A percentile compares a stretch with the other conserved stretches of the same genome.
phyloP scores from a whole-genome alignment of 2,888 invertebrate species.

The Drosophila tripunctata region DNA sequence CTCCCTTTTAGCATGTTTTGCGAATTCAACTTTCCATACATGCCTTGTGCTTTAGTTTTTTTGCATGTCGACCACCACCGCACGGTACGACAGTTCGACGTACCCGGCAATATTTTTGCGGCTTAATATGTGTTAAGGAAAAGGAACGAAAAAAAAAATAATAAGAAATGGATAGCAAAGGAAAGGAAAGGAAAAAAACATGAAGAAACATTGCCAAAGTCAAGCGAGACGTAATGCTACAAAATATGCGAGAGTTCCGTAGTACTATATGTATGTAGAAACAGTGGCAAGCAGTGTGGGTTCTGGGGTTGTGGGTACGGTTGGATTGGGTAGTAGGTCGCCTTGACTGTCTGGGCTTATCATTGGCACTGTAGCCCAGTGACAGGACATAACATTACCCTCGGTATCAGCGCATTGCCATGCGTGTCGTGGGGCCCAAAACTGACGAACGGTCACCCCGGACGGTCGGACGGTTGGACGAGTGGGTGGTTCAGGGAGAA shows the following conservation, averaged over 20 bases:
- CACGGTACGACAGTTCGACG: slow-evolving; percentile 22
- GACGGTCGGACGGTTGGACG: no score
- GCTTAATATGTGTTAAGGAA: slow-evolving; percentile 75
- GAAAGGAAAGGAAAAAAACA: slow-evolving; percentile 9
- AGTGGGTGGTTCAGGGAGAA: slow-evolving; percentile 42
- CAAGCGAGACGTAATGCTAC: slow-evolving; percentile 49
- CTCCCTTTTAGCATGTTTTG: slow-evolving; percentile 37
- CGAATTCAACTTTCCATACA: slow-evolving; percentile 22
- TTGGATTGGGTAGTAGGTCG: slow-evolving; percentile 6
- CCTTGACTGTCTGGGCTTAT: slow-evolving; percentile 65
- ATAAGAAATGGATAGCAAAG: slow-evolving; percentile 13
- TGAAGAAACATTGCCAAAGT: slow-evolving; percentile 37
- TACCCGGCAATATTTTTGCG: slow-evolving; percentile 73
- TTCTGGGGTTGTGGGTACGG: background rate
- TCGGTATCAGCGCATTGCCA: slow-evolving; percentile 68
- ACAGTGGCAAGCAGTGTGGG: background rate
- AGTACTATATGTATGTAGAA: no score
- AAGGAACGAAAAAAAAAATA: slow-evolving; percentile 14
- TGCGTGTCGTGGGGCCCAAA: slow-evolving; percentile 64
- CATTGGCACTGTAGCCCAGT: slow-evolving; percentile 72
- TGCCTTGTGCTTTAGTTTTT: slow-evolving; percentile 8
- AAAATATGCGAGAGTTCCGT: slow-evolving; percentile 23
- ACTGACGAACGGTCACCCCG: slow-evolving; percentile 68
- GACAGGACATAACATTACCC: slow-evolving; percentile 81
- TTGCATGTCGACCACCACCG: slow-evolving; percentile 27